Evolutionary conservation across 2,888 invertebrate genomes (phyloP), one percentile per base, ranked within the genome.

Genomic region (Sarcophaga subvicina): DNA sequence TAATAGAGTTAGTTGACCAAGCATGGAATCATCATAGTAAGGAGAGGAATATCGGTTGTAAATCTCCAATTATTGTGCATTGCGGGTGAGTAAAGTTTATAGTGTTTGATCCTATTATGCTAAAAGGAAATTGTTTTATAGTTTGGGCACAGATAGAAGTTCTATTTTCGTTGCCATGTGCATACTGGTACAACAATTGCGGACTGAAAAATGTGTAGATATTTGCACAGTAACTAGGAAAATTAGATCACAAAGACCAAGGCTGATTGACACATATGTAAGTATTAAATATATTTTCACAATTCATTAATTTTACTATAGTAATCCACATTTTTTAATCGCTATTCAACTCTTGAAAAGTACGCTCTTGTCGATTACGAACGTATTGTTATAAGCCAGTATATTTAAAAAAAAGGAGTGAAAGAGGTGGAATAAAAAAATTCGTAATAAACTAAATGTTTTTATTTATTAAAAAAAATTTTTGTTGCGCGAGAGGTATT

Each of bases 131-230:
- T 25, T 49, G 22, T 69, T 45, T 45, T 45, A 69, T 91, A 96
- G 96, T 93, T 95, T 95, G 91, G 98, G 98, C 88, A 97, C 98
- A 47, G 98, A 98, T 92, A 95, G 98, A 88, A 97, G 98, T 94
- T 97, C 98, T 77, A 96, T 98, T 94, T 98, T 98, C 94, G 97
- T 98, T 87, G 97, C 97, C 77, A 95, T 98, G 91, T 97, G 97
- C 94, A 96, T 97, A 91, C 95, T 98, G 89, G 96, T 98, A 89
- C 96, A 97, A 91, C 98, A 98, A 93, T 94, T 98, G 91, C 95
- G 97, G 90, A 95, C 96, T 67, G 98, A 98, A 93, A 96, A 96
- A 89, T 95, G 97, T 91, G 96, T 98, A 49, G 98, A 98, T 94
- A 96, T 98, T 89, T 97, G 97, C 94, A 96, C 96, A 89, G 96